Evolutionary conservation across 1,140 invertebrate genomes (phyloP), one percentile per base, ranked within the genome.

Genomic region (Muscidifurax raptorellus): DNA sequence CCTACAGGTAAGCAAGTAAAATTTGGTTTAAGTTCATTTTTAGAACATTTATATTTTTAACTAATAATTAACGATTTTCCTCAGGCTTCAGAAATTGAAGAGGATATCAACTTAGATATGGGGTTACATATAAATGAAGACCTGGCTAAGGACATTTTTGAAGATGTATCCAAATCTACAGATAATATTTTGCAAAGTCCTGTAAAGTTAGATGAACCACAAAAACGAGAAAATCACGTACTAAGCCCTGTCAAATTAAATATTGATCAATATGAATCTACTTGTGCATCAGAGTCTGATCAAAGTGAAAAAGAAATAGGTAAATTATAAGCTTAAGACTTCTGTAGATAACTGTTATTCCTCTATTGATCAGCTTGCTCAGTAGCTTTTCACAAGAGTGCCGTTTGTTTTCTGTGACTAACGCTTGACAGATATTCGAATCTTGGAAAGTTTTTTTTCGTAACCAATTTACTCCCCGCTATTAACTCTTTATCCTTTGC

Each of bases 31-130:
- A n/a, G 4, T 59, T 59, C 15, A 12, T 59, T 18, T 5, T 69
- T 69, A 13, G 25, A n/a, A n/a, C n/a, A n/a, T n/a, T n/a, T 28
- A n/a, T 69, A 67, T 69, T 69, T 28, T 1, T 4, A 30, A 3
- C 30, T 67, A 69, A 69, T 10, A 15, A 71, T 83, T 64, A 32
- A 84, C 69, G 22, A 75, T 15, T 81, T 83, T 85, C 86, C 82
- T 9, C 69, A 91, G 89, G 86, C 88, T 71, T 88, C 88, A 10
- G 91, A 91, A 36, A 86, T 89, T 71, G 92, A 90, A 30, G 90
- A 92, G 83, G 89, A 90, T 47, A 90, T 91, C 64, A 82, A 82
- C 72, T 80, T 86, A 80, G 76, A 78, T 79, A 82, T 85, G 80
- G 80, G 75, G 1, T 22, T 86, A 10, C 66, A 82, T 30, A 40